phyloP scores from a whole-genome alignment of 2,797 vertebrate species.

The Macropodus opercularis region DNA sequence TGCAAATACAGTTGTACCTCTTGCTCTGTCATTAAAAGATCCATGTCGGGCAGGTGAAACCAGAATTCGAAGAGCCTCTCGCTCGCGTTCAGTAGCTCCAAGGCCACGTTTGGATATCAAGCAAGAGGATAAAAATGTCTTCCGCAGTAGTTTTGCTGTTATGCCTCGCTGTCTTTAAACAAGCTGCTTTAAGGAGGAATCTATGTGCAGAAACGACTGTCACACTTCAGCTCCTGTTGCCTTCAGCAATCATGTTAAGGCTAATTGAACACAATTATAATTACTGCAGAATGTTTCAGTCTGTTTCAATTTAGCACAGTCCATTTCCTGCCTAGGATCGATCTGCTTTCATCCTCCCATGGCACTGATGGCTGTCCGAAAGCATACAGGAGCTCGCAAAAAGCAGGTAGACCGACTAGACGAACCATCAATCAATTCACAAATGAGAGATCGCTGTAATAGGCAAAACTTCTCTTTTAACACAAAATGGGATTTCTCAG shows the following conservation, averaged over 20 bases:
- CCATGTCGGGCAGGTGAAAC: constrained; percentile 44
- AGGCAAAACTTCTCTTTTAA: constrained; percentile 24
- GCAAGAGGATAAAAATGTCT: constrained; percentile 2
- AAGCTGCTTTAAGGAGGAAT: constrained; percentile 17
- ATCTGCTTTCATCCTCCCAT: constrained; percentile 22
- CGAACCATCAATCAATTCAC: constrained; percentile 25
- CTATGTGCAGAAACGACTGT: constrained; percentile 14
- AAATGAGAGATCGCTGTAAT: constrained; percentile 22
- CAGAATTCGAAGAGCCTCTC: constrained; percentile 8
- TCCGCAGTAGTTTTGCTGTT: not conserved
- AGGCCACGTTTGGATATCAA: constrained; percentile 12
- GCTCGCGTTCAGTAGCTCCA: not conserved
- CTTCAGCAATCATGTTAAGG: constrained; percentile 49
- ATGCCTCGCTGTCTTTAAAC: not conserved
- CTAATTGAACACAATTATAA: constrained; percentile 61
- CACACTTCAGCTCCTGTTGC: constrained; percentile 25
- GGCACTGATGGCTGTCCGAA: constrained; percentile 20
- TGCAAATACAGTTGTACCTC: constrained; percentile 41
- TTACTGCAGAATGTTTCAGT: constrained; percentile 41
- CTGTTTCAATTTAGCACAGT: constrained; percentile 53
- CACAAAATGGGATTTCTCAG: constrained; percentile 34
- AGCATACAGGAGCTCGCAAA: not conserved
- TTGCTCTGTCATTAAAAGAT: constrained; percentile 37
- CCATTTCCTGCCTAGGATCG: constrained; percentile 41
- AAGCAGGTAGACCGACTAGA: constrained; percentile 27